A percentile compares a stretch with the other conserved stretches of the same genome.
These are phyloP conservation scores for Semicossyphus pulcher DNA, from an alignment of 2,113 vertebrate genomes.

Conservation along the genomic window DNA sequence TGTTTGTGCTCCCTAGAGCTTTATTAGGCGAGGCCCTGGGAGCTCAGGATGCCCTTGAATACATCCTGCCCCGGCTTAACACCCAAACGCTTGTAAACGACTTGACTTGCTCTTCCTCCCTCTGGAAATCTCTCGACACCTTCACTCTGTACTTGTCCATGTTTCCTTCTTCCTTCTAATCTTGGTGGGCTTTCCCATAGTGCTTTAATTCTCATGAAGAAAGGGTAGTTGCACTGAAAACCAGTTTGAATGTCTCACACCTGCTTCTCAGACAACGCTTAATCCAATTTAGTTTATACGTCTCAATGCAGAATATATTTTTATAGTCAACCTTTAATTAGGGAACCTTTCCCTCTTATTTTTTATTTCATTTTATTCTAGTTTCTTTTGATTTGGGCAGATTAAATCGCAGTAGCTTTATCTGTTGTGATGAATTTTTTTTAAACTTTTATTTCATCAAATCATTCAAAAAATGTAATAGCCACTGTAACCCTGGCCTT, in stretches of 20 bases:
- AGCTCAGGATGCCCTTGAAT: conserved; percentile 22
- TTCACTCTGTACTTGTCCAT: conserved; percentile 4
- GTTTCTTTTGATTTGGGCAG: too few species aligned
- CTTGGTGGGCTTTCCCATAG: conserved; percentile 32
- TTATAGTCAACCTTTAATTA: too few species aligned
- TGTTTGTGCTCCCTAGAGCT: conserved; percentile 39
- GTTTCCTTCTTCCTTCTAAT: conserved; percentile 21
- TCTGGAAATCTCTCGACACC: conserved; percentile 1
- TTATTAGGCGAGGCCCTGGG: conserved; percentile 40
- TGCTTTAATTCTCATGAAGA: conserved; percentile 24
- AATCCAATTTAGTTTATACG: conserved; percentile 34
- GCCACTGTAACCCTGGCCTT: too few species aligned
- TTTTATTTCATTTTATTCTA: neutral
- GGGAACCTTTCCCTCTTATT: neutral
- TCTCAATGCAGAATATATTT: too few species aligned
- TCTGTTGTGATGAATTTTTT: neutral
- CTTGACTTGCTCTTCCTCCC: conserved; percentile 21
- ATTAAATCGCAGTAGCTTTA: too few species aligned
- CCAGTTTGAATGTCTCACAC: conserved; percentile 29
- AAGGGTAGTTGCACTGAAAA: conserved; percentile 19
- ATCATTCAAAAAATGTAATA: too few species aligned
- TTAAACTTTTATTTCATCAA: neutral
- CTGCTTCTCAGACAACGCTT: neutral
- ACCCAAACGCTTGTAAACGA: conserved; percentile 11
- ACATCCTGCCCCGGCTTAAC: conserved; percentile 4